These are phyloP conservation scores for Alloscopus bannaensis DNA, from an alignment of 2,888 invertebrate genomes.

Conservation along the genomic window DNA sequence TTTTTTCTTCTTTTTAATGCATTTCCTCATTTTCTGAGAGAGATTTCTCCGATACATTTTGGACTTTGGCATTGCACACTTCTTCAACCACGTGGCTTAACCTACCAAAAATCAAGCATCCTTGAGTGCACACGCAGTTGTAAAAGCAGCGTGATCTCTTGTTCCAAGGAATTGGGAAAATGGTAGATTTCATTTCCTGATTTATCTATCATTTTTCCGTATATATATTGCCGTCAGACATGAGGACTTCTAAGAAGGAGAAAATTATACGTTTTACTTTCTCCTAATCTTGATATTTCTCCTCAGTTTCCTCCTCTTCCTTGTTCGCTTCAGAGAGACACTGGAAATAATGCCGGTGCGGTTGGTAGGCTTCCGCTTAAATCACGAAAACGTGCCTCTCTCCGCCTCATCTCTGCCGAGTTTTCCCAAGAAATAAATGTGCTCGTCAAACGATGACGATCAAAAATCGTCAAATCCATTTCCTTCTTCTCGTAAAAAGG, in stretches of 20 bases:
- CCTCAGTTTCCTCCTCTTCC: not conserved
- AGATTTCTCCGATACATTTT: conserved; percentile 20
- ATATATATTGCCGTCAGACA: not conserved
- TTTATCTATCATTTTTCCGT: conserved; percentile 51
- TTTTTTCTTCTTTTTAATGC: conserved; percentile 1
- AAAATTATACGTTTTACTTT: not conserved
- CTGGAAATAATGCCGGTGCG: conserved; percentile 37
- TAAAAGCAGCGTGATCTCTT: no score
- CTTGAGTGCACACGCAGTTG: no score
- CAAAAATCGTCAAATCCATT: conserved; percentile 41
- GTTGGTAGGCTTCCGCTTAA: conserved; percentile 40
- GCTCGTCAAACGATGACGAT: not conserved
- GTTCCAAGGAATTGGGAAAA: no score
- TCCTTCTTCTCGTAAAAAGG: conserved; percentile 2
- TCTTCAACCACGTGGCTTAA: no score
- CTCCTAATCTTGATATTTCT: conserved; percentile 1
- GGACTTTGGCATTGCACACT: no score
- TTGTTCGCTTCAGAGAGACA: not conserved
- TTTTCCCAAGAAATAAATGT: not conserved
- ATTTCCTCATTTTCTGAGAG: not conserved
- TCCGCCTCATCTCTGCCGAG: not conserved
- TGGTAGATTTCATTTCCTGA: conserved; percentile 54
- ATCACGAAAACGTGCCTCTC: conserved; percentile 20
- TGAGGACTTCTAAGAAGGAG: not conserved
- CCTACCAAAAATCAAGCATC: no score